Conservation (phyloP, 1,140 invertebrate species). For the Holcopasites calliopsidis region DNA sequence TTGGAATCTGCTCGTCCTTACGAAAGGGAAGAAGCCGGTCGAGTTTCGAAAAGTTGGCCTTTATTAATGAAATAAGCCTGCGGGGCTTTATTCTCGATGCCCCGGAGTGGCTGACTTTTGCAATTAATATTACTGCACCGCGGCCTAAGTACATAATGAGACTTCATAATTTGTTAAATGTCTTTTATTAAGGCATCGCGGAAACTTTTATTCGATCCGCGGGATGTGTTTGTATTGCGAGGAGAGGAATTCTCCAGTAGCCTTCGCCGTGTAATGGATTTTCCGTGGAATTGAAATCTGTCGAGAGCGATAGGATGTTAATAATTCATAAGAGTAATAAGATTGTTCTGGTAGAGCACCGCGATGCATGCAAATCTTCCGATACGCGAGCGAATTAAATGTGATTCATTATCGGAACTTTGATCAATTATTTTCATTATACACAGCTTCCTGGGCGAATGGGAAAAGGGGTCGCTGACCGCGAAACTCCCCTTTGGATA, state of each 20-base stretch:
- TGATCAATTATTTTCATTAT: too few species aligned
- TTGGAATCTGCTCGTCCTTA: background rate
- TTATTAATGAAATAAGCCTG: slow-evolving; percentile 41
- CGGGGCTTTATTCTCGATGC: background rate
- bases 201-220: slow-evolving; percentile 24
- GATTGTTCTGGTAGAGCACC: too few species aligned
- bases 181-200: background rate
- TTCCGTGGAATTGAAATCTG: background rate
- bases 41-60: background rate
- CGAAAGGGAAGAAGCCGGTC: background rate
- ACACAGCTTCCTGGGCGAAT: too few species aligned
- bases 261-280: slow-evolving; percentile 12
- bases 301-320: too few species aligned
- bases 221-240: background rate
- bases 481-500: too few species aligned
- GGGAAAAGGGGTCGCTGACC: too few species aligned
- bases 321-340: too few species aligned
- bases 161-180: slow-evolving; percentile 33
- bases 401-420: too few species aligned
- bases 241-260: background rate
- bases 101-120: slow-evolving; percentile 1
- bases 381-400: too few species aligned
- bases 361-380: too few species aligned
- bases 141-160: slow-evolving; percentile 2
- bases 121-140: slow-evolving; percentile 35